A percentile compares a stretch with the other conserved stretches of the same genome.
phyloP scores from a whole-genome alignment of 1,140 invertebrate species.

The Macrostomum lignano region DNA sequence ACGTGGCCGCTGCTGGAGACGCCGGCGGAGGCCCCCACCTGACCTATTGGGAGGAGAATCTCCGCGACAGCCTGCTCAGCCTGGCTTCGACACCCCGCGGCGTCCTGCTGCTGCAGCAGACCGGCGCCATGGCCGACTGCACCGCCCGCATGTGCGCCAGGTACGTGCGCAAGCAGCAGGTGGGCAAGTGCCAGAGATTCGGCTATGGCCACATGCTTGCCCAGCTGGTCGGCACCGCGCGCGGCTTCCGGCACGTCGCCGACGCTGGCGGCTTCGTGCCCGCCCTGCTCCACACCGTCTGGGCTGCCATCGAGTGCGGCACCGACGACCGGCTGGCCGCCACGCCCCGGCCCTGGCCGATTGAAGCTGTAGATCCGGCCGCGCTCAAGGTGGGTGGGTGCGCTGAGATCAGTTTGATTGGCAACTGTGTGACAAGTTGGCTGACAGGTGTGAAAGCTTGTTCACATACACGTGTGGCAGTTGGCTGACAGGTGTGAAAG shows the following conservation, averaged over 20 bases:
- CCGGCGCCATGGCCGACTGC: too few relatives aligned
- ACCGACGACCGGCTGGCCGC: constrained; percentile 14
- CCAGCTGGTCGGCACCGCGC: constrained; percentile 20
- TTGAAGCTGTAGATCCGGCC: constrained; percentile 17
- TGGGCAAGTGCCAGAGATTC: constrained; percentile 28
- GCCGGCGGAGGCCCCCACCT: too few relatives aligned
- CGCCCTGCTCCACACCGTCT: constrained; percentile 16
- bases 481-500: too few relatives aligned
- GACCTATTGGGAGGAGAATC: constrained; percentile 20
- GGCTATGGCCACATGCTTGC: constrained; percentile 26
- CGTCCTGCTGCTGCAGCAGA: constrained; percentile 15
- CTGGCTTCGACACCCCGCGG: constrained; percentile 26
- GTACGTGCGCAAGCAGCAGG: constrained; percentile 23
- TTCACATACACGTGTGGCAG: too few relatives aligned
- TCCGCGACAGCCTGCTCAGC: constrained; percentile 23
- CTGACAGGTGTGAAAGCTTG: too few relatives aligned
- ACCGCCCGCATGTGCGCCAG: constrained; percentile 23
- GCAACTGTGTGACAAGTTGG: too few relatives aligned
- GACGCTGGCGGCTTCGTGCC: constrained; percentile 25
- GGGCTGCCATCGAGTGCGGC: constrained; percentile 21
- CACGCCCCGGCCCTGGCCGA: constrained; percentile 18
- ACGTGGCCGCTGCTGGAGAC: too few relatives aligned
- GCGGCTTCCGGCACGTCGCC: constrained; percentile 20
- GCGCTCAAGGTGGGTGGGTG: constrained; percentile 20
- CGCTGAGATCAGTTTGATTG: too few relatives aligned